phyloP scores from a whole-genome alignment of 2,113 vertebrate species.

The Todiramphus chloris region DNA sequence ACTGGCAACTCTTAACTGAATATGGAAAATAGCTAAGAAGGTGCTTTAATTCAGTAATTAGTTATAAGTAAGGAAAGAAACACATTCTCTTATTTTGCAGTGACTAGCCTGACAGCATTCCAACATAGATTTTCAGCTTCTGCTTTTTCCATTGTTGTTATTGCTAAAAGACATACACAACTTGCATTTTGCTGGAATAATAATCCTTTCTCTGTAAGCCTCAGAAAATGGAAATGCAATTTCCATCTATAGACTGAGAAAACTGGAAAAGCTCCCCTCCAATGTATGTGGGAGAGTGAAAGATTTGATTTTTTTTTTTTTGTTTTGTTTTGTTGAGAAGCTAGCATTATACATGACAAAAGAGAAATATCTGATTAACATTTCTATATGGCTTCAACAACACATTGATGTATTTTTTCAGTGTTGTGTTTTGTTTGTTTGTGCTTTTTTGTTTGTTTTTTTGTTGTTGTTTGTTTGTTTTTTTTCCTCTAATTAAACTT shows the following conservation, averaged over 20 bases:
- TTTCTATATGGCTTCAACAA: not conserved
- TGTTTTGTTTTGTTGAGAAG: too few species aligned
- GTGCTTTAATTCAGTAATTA: not conserved
- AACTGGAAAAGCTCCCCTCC: not conserved
- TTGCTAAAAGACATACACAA: not conserved
- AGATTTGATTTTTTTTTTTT: not conserved
- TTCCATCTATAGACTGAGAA: not conserved
- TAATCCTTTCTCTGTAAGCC: not conserved
- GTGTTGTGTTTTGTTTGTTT: too few species aligned
- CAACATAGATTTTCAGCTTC: not conserved
- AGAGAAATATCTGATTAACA: not conserved
- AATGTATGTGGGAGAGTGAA: not conserved
- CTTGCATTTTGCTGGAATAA: not conserved
- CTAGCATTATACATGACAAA: not conserved
- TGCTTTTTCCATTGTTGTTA: not conserved
- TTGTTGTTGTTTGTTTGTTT: too few species aligned
- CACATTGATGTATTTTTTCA: not conserved
- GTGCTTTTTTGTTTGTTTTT: not conserved
- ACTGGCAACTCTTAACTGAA: not conserved
- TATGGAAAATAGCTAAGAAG: not conserved
- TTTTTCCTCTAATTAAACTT: not conserved
- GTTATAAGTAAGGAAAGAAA: not conserved
- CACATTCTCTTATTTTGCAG: not conserved
- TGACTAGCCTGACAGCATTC: not conserved
- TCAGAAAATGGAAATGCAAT: not conserved